These are phyloP conservation scores for Nesometra sesokonis DNA, from an alignment of 35 echinoderm and acorn worm genomes.

Conservation along the genomic window DNA sequence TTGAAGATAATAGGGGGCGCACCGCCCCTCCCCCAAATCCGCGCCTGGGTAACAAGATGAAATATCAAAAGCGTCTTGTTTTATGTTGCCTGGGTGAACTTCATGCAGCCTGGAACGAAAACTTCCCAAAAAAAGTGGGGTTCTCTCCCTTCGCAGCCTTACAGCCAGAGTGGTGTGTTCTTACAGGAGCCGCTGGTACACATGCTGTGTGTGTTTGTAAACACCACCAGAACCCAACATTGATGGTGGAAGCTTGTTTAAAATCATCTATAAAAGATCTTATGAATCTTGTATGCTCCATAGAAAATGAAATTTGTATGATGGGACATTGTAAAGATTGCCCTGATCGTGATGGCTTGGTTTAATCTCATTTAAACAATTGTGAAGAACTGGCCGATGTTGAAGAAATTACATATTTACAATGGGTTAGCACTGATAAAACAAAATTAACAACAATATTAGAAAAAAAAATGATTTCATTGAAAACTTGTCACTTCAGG, in stretches of 20 bases:
- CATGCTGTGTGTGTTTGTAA: slow-evolving; percentile 14
- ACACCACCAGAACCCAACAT: neutral
- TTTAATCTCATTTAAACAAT: neutral
- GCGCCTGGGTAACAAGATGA: neutral
- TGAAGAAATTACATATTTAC: slow-evolving; percentile 3
- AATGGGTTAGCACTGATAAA: neutral
- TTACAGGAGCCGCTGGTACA: neutral
- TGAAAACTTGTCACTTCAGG: neutral
- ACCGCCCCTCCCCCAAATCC: too few relatives aligned
- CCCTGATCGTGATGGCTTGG: neutral
- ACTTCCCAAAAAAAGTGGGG: neutral
- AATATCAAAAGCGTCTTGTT: slow-evolving; percentile 5
- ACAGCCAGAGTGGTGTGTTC: slow-evolving; percentile 1
- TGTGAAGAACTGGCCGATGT: neutral
- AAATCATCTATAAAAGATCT: neutral
- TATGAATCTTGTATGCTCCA: slow-evolving; percentile 1
- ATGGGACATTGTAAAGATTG: slow-evolving; percentile 10
- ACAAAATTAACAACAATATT: neutral
- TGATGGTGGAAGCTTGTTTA: slow-evolving; percentile 3
- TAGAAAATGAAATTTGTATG: neutral
- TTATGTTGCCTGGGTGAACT: neutral
- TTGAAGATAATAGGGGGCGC: too few relatives aligned
- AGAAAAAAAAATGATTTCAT: neutral
- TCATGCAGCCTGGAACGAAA: neutral
- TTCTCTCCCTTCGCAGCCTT: neutral